These are phyloP conservation scores for Mythimna albipuncta DNA, from an alignment of 2,888 invertebrate species.

Conservation along the genomic window DNA sequence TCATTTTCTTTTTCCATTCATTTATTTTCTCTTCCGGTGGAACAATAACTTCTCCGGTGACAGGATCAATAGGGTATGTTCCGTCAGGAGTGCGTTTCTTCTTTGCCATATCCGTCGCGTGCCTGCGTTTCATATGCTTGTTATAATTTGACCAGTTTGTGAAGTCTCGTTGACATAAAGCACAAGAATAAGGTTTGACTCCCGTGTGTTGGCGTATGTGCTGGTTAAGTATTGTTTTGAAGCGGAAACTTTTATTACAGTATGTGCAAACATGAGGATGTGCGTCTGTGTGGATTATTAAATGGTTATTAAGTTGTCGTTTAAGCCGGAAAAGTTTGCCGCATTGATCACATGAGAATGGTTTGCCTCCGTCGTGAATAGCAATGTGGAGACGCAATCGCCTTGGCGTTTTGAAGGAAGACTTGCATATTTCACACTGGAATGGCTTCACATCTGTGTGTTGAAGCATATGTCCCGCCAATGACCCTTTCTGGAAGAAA, in stretches of 20 bases:
- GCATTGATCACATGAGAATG: constrained; percentile 77
- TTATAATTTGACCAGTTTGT: constrained; percentile 95
- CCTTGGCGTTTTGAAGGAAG: constrained; percentile 73
- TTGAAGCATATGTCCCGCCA: constrained; percentile 73
- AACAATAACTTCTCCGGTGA: constrained; percentile 70
- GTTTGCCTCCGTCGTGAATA: constrained; percentile 74
- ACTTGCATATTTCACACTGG: constrained; percentile 81
- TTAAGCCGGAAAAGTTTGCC: constrained; percentile 73
- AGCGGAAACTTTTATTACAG: constrained; percentile 93
- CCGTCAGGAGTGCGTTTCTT: constrained; percentile 82
- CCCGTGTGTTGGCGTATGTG: constrained; percentile 93
- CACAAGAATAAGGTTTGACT: constrained; percentile 93
- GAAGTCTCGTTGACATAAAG: constrained; percentile 92
- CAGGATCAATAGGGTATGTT: constrained; percentile 76
- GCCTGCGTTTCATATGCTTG: constrained; percentile 94
- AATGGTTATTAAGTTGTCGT: constrained; percentile 90
- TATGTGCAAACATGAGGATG: constrained; percentile 93
- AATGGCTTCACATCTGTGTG: constrained; percentile 78
- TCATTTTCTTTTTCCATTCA: constrained; percentile 78
- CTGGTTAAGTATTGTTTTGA: constrained; percentile 92
- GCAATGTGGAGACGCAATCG: constrained; percentile 74
- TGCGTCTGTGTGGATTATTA: constrained; percentile 93
- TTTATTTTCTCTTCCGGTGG: constrained; percentile 70
- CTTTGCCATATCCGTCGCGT: constrained; percentile 87
- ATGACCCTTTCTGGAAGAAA: constrained; percentile 74